Conservation (phyloP, 2,113 vertebrate genomes). For the Gopherus flavomarginatus region DNA sequence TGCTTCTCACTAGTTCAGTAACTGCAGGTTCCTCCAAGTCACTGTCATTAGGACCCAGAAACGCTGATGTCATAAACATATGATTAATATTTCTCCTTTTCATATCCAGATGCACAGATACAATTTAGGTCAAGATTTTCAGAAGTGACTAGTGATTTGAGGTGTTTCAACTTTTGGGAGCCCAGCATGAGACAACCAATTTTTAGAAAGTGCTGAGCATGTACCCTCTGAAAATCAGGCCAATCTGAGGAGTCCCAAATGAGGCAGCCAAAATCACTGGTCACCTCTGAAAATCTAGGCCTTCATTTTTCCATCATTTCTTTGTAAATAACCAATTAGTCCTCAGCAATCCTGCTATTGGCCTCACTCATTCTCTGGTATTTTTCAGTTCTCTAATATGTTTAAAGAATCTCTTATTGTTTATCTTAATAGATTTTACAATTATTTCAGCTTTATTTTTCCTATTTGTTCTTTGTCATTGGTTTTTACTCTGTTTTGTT, state of each 20-base stretch:
- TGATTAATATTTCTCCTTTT: neutral
- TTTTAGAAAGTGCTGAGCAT: neutral
- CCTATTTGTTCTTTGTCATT: neutral
- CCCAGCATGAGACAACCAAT: neutral
- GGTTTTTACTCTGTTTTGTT: neutral
- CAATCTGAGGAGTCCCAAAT: neutral
- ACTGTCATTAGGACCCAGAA: neutral
- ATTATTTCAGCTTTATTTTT: neutral
- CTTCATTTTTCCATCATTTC: neutral
- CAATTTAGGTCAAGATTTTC: neutral
- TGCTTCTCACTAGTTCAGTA: accelerated
- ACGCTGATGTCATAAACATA: neutral
- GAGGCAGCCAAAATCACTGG: neutral
- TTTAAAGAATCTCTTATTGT: neutral
- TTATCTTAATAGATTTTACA: neutral
- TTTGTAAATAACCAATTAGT: neutral
- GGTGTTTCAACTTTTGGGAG: neutral
- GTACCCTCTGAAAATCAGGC: accelerated
- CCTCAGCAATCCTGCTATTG: neutral
- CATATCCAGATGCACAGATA: neutral
- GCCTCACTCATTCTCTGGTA: neutral
- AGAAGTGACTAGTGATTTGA: neutral
- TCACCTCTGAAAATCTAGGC: neutral
- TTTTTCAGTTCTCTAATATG: neutral
- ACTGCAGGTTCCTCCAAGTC: neutral